Evolutionary conservation across 1,140 invertebrate species (phyloP), one percentile per base, ranked within the genome.

Genomic region (Drosophila santomea): DNA sequence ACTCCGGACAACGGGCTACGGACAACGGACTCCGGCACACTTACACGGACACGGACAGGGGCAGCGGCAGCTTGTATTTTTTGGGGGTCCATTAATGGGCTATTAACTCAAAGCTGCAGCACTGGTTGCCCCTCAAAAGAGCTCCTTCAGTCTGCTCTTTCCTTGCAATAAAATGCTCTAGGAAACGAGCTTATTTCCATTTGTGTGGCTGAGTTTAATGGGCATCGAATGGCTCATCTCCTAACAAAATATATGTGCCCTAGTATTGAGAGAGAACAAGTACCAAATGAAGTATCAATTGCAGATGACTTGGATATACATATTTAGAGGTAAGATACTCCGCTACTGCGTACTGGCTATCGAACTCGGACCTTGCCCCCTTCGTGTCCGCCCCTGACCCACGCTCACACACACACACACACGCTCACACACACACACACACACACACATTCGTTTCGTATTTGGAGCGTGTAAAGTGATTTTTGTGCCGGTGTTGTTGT

Each of bases 401-500:
- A 23, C 52, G 32, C 35, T 44, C 54, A 48, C 43, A 44, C 43
- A 5, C 17, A 44, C 39, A 15, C n/a, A 2, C 41, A 67, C 43
- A 5, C 17, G 20, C 39, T 8, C n/a, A 2, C 41, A 67, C 23
- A 55, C 44, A 41, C 32, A 68, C 17, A 20, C 39, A 41, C 39
- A 15, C 41, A 58, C 17, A 60, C 44, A 35, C 32, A 68, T 35
- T 43, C 38, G 62, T 54, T 43, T 55, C 50, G 63, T 62, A 74
- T 67, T 82, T 67, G 56, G 48, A 64, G 64, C 61, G 69, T 75
- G 71, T 78, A 78, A 78, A 82, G 74, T 78, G 74, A 69, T 84
- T 77, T 84, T 73, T 48, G 63, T 84, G 48, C 63, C 47, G 25
- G 45, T 32, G 11, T 36, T 54, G 25, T 17, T 17, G 17, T 61